A percentile compares a stretch with the other conserved stretches of the same genome.
These are phyloP conservation scores for Zaprionus taronus DNA, from an alignment of 1,140 invertebrate genomes.

Conservation along the genomic window DNA sequence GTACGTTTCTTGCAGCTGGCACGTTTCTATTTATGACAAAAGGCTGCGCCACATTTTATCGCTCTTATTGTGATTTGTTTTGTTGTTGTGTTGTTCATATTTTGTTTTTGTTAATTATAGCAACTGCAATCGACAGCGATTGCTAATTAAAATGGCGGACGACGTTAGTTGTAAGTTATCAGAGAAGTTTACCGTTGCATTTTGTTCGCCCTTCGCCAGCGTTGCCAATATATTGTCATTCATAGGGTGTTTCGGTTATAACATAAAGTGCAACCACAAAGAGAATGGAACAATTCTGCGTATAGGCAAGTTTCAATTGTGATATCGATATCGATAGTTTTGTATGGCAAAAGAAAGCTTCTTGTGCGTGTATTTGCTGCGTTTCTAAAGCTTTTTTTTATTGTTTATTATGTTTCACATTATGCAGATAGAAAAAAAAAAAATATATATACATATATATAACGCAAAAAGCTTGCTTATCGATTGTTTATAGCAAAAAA, in stretches of 20 bases:
- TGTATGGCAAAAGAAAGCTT: neutral
- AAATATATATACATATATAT: too few relatives aligned
- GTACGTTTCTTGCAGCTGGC: constrained; percentile 22
- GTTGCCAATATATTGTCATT: constrained; percentile 8
- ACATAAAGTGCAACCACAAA: neutral
- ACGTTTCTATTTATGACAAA: constrained; percentile 35
- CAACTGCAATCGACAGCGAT: neutral
- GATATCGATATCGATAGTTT: neutral
- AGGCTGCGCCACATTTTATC: constrained; percentile 21
- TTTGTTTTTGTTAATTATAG: neutral
- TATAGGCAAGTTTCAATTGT: neutral
- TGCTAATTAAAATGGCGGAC: constrained; percentile 8
- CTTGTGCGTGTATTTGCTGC: neutral
- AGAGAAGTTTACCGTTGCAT: constrained; percentile 1
- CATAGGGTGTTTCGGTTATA: constrained; percentile 2
- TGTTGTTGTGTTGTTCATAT: neutral
- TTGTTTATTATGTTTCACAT: neutral
- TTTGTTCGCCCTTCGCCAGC: neutral
- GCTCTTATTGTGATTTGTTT: neutral
- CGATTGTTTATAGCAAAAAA: neutral
- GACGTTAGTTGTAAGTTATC: constrained; percentile 13
- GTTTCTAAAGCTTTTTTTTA: neutral
- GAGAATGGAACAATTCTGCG: neutral
- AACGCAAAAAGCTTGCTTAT: neutral
- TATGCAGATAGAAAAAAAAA: too few relatives aligned